Conservation (phyloP, 2,113 vertebrate genomes). For the Lanius ludovicianus region DNA sequence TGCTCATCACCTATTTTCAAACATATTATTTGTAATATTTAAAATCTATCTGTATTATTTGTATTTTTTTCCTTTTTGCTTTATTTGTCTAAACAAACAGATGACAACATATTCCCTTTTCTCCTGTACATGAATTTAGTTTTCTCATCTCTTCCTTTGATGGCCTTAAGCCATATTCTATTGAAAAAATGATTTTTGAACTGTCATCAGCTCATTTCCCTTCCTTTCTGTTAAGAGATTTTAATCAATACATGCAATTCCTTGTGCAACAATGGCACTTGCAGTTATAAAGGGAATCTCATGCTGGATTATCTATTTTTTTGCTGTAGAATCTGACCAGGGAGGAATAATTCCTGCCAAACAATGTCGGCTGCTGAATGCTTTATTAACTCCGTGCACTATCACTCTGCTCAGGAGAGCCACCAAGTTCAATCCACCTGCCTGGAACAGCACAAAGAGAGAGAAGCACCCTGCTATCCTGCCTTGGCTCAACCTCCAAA, state of each 20-base stretch:
- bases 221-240: not conserved
- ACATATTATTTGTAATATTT: not conserved
- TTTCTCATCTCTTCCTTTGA: not conserved
- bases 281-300: not conserved
- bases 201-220: conserved; percentile 1
- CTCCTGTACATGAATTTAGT: not conserved
- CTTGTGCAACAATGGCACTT: not conserved
- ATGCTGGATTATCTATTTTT: not conserved
- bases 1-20: not conserved
- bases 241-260: conserved; percentile 14
- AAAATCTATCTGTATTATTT: not conserved
- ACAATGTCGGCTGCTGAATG: not conserved
- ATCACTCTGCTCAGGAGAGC: not conserved
- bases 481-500: not conserved
- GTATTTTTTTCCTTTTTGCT: not conserved
- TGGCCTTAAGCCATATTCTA: not conserved
- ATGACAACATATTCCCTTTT: not conserved
- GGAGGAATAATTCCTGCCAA: not conserved
- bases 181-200: conserved; percentile 3
- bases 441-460: not conserved
- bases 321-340: not conserved
- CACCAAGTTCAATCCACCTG: not conserved
- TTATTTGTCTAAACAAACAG: not conserved
- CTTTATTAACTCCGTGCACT: not conserved
- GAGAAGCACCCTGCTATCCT: rapidly evolving